Evolutionary conservation across 2,888 invertebrate species (phyloP).

Genomic region (Chrysomela aeneicollis): DNA sequence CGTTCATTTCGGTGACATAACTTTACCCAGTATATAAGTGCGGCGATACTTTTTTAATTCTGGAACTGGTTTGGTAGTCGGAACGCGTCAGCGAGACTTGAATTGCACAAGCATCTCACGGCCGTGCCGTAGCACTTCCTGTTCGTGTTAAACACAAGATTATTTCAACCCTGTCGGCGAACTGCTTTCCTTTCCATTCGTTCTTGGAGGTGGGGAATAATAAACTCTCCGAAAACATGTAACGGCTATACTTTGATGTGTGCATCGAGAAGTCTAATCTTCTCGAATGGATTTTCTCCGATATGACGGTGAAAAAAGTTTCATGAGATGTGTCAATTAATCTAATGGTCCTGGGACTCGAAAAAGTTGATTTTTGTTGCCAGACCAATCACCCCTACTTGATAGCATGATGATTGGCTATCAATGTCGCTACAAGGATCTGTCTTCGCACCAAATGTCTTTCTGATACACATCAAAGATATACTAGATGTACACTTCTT

Average conservation of each 20-base stretch:
- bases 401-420: no score
- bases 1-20: no score
- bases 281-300: slow-evolving; percentile 27
- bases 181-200: slow-evolving; percentile 38
- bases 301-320: background rate
- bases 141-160: slow-evolving; percentile 52
- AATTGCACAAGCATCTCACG: slow-evolving; percentile 54
- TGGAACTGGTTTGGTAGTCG: slow-evolving; percentile 54
- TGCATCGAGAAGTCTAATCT: slow-evolving; percentile 27
- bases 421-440: no score
- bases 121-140: slow-evolving; percentile 50
- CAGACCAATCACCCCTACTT: no score
- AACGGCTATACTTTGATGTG: slow-evolving; percentile 35
- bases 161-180: slow-evolving; percentile 47
- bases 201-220: slow-evolving; percentile 40
- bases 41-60: slow-evolving; percentile 53
- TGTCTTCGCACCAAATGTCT: no score
- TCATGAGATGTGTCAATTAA: slow-evolving; percentile 1
- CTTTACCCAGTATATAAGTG: slow-evolving; percentile 21
- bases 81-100: slow-evolving; percentile 49
- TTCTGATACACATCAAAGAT: no score
- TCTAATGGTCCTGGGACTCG: background rate
- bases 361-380: background rate
- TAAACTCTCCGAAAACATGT: slow-evolving; percentile 41
- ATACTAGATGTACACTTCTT: no score